These are phyloP conservation scores for Scaptomyza caliginosa DNA, from an alignment of 2,888 invertebrate genomes.

Conservation along the genomic window DNA sequence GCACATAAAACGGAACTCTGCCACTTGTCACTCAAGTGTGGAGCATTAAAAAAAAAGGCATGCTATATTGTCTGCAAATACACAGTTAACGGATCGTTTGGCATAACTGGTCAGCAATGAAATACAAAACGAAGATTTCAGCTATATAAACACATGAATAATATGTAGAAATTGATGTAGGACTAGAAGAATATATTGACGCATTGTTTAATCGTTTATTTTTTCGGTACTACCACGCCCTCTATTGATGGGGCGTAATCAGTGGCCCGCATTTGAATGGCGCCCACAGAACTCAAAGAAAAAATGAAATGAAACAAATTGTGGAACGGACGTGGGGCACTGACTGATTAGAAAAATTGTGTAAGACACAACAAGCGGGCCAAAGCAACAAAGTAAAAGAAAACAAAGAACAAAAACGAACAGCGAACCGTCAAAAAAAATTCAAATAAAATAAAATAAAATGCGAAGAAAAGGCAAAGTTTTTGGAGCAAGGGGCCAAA, in stretches of 20 bases:
- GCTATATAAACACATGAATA: too few species aligned
- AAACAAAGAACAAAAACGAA: not conserved
- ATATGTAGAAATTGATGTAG: too few species aligned
- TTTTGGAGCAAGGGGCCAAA: constrained; percentile 29
- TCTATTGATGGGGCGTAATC: constrained; percentile 47
- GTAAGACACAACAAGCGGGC: constrained; percentile 69
- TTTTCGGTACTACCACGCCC: not conserved
- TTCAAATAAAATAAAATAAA: constrained; percentile 34
- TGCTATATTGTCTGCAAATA: not conserved
- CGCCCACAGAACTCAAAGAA: constrained; percentile 21
- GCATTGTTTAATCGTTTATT: constrained; percentile 12
- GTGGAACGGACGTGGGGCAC: constrained; percentile 51
- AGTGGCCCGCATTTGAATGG: constrained; percentile 63
- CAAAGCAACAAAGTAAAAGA: constrained; percentile 17
- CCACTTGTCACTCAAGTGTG: constrained; percentile 24
- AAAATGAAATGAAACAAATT: constrained; percentile 30
- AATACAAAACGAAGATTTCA: too few species aligned
- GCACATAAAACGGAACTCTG: constrained; percentile 50
- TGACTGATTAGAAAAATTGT: constrained; percentile 75
- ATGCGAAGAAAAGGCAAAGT: constrained; percentile 30
- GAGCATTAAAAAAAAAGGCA: not conserved
- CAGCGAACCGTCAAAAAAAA: constrained; percentile 29
- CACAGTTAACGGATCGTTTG: not conserved
- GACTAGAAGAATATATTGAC: too few species aligned
- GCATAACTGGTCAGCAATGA: constrained; percentile 7